Conservation (phyloP, 1,140 invertebrate genomes). For the Heterodera carotae region DNA sequence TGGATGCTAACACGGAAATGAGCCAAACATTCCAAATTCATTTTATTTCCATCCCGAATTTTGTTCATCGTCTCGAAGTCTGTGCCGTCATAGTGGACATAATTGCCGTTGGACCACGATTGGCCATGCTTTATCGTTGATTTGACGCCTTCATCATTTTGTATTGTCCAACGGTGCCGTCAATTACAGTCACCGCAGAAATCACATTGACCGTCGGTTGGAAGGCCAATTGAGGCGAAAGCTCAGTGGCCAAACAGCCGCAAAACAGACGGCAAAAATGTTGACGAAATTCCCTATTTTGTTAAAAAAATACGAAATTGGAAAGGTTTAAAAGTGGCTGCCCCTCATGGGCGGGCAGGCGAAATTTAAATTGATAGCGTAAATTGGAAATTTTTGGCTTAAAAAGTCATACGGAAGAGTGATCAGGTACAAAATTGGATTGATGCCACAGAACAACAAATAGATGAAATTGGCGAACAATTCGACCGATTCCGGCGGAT, state of each 20-base stretch:
- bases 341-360: too few relatives aligned
- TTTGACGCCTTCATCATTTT: too few relatives aligned
- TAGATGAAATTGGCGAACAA: neutral
- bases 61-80: too few relatives aligned
- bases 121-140: too few relatives aligned
- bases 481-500: neutral
- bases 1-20: too few relatives aligned
- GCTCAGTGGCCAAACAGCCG: neutral
- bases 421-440: neutral
- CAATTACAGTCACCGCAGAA: neutral
- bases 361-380: neutral
- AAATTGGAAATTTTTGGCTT: neutral
- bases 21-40: too few relatives aligned
- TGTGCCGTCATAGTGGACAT: too few relatives aligned
- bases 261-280: neutral
- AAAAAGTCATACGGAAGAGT: neutral
- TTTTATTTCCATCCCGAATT: too few relatives aligned
- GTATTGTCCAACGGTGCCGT: neutral
- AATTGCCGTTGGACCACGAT: too few relatives aligned
- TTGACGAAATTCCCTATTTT: neutral
- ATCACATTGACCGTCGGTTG: neutral
- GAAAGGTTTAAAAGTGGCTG: neutral
- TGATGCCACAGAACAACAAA: conserved; percentile 10
- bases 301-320: neutral
- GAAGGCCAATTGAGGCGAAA: neutral